Evolutionary conservation across 1,140 invertebrate species (phyloP), one percentile per base, ranked within the genome.

Genomic region (Dufourea novaeangliae): DNA sequence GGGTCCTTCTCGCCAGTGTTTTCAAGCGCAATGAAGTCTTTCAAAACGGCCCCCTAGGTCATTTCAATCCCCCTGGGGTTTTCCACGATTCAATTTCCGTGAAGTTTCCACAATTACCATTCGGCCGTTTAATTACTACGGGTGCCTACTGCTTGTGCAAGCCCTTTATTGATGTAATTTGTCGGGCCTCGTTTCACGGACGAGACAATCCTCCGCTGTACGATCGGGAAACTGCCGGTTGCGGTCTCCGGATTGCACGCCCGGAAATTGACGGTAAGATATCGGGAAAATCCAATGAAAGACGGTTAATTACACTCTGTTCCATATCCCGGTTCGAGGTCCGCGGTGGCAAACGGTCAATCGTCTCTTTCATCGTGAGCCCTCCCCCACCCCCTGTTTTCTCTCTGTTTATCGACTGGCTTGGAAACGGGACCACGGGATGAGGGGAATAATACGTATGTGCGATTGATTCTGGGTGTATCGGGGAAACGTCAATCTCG

Each of bases 231-330:
- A 66, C 77, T 75, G 81, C 50, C 64, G 4, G 72, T 73, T 80
- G 75, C 69, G 82, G 82, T 83, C 83, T 74, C 70, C 66, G 70
- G 75, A 79, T 62, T 79, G 71, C 81, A 52, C 67, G 39, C 27
- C 61, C 67, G 79, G 75, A 86, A 87, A 82, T 82, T 80, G 77
- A 84, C 76, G 69, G 57, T 72, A 86, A 87, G 84, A 84, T 80
- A 83, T 85, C 80, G 66, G 66, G 85, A 86, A 86, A 87, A 88
- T 84, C 70, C 71, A 81, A 82, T 88, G 84, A 89, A 85, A 89
- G 81, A 78, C 80, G 80, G 84, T 88, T 87, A 89, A 89, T 89
- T 89, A 86, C 83, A 44, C 32, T 17, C 17, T 4, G 11, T 8
- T 62, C n/a, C 11, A 34, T n/a, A 10, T 25, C 57, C 8, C 64